These are phyloP conservation scores for Metellina segmentata DNA, from an alignment of 2,888 invertebrate genomes.

Conservation along the genomic window DNA sequence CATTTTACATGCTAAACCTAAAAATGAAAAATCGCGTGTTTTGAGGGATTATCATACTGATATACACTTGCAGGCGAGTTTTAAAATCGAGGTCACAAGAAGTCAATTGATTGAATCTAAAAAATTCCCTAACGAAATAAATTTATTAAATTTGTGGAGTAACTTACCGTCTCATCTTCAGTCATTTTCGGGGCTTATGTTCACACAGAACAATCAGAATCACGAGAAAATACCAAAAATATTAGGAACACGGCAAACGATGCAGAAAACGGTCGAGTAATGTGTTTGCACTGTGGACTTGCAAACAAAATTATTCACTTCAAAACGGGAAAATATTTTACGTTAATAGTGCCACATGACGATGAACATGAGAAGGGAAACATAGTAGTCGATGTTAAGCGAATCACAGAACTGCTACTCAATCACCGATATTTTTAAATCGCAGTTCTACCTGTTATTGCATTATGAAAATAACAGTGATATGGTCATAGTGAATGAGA, in stretches of 20 bases:
- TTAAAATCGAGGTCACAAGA: not conserved
- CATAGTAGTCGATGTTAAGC: no score
- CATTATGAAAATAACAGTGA: no score
- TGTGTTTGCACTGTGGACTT: not conserved
- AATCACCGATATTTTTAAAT: no score
- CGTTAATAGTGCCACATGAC: conserved; percentile 10
- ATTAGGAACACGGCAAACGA: not conserved
- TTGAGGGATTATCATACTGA: not conserved
- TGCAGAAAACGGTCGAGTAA: not conserved
- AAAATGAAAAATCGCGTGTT: not conserved
- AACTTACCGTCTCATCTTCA: conserved; percentile 5
- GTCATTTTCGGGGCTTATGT: conserved; percentile 16
- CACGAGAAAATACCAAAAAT: not conserved
- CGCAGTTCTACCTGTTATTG: no score
- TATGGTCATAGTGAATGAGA: no score
- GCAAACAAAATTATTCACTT: not conserved
- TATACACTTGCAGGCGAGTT: not conserved
- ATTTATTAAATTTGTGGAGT: not conserved
- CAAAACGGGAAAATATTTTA: not conserved
- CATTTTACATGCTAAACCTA: not conserved
- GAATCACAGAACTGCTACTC: no score
- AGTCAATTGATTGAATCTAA: not conserved
- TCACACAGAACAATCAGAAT: no score
- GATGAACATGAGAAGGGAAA: no score
- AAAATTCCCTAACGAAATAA: not conserved